Percentiles rank a stretch among this genome's conserved stretches.
Conservation (phyloP, 2,888 invertebrate genomes). For the Selenia dentaria region DNA sequence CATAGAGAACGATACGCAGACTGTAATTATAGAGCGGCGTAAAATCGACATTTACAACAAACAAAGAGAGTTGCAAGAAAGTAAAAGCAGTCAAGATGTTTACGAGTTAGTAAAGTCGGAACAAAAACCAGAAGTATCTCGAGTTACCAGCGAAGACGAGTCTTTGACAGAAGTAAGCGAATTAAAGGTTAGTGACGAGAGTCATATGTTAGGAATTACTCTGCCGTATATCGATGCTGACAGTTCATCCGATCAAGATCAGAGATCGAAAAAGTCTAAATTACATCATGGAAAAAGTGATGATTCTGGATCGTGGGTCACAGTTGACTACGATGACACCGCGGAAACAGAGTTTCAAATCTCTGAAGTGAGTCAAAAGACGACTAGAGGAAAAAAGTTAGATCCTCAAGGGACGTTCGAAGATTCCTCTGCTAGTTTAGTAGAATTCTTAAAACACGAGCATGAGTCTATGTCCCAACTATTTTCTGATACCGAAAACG, state of each 20-base stretch:
- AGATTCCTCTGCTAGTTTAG: conserved; percentile 82
- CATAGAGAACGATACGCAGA: conserved; percentile 85
- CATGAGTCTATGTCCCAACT: conserved; percentile 72
- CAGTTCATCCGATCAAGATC: conserved; percentile 80
- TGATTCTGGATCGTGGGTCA: conserved; percentile 88
- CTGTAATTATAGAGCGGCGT: conserved; percentile 84
- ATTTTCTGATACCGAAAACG: conserved; percentile 69
- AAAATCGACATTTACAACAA: conserved; percentile 86
- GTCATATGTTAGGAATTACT: conserved; percentile 74
- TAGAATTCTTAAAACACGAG: conserved; percentile 75
- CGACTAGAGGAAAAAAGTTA: conserved; percentile 54
- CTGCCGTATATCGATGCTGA: conserved; percentile 82
- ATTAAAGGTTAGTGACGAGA: conserved; percentile 81
- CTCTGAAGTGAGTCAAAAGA: conserved; percentile 75
- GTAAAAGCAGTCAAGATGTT: conserved; percentile 68
- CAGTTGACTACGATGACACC: conserved; percentile 88
- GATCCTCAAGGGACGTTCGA: conserved; percentile 86
- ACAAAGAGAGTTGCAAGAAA: conserved; percentile 75
- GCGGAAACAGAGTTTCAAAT: conserved; percentile 83
- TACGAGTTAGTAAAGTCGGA: conserved; percentile 59
- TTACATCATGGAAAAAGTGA: conserved; percentile 85
- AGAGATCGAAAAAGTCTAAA: conserved; percentile 55
- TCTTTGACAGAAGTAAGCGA: conserved; percentile 88
- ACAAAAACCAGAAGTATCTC: conserved; percentile 74
- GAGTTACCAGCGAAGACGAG: conserved; percentile 87